Base-by-base conservation (phyloP, 1,140 invertebrate species). In the Plodia interpunctella region DNA sequence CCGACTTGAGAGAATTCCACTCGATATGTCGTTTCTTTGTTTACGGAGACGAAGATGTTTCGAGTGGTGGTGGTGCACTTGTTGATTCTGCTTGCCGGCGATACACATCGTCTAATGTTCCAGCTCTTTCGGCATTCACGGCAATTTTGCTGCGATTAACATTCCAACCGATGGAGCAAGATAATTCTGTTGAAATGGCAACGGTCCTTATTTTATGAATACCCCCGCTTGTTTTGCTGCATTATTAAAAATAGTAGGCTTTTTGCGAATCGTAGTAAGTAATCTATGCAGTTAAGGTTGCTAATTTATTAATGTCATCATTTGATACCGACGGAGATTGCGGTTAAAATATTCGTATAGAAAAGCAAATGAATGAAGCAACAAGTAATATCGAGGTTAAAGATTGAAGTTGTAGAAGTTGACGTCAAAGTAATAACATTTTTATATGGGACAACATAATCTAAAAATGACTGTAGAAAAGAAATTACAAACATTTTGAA, bases 11-110 rank as follows among this genome's bases (percentile, higher is more conserved):
- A 66, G 73, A 78, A 82, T 85, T 78, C 83, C 78, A 79, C 74
- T 79, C 68, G 78, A 50, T 55, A 55, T 57, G 62, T 52, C 56
- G 62, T 80, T 82, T 81, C 84, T 86, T 87, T 87, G 82, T 85
- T 85, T 85, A 81, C 60, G 54, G 53, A 38, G 63, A 64, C 53
- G 66, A 55, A 25, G 63, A 61, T 60, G 63, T 55, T 49, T 59
- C 63, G 60, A 62, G 49, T 32, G 51, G 59, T 55, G 59, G 49
- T 25, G 59, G 57, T 78, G 66, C 76, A 87, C 83, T 87, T 84
- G 83, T 87, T 84, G 80, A 80, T 80, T 74, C 72, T 32, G 49
- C 58, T 57, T 15, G n/a, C 51, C 51, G 51, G 51, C 51, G 38
- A 44, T 44, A 44, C 38, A 44, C 38, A 44, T 44, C 38, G 38